phyloP scores from a whole-genome alignment of 2,113 vertebrate genomes.

The Ondatra zibethicus region DNA sequence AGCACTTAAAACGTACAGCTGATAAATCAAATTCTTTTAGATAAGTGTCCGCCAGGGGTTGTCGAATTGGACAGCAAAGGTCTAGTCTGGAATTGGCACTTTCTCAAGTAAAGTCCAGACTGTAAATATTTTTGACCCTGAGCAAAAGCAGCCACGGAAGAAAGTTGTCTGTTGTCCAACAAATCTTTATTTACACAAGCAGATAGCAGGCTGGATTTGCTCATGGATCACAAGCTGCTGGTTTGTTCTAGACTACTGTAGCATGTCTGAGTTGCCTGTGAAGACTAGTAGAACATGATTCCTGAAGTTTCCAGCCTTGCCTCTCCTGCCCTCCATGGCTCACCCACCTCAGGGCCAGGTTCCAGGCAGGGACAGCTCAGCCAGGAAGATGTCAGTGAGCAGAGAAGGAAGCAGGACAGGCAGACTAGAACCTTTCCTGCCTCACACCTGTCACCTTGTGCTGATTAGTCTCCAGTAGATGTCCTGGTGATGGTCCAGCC shows the following conservation, averaged over 20 bases:
- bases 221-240: fast-evolving
- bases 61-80: not conserved
- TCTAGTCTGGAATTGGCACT: not conserved
- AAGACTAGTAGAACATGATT: not conserved
- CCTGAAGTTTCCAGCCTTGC: not conserved
- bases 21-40: not conserved
- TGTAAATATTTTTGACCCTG: not conserved
- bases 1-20: not conserved
- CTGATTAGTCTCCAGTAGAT: not conserved
- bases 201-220: not conserved
- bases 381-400: not conserved
- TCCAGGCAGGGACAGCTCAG: not conserved
- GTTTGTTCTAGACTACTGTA: not conserved
- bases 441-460: not conserved
- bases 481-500: fast-evolving
- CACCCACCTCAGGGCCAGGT: not conserved
- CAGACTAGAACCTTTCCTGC: not conserved
- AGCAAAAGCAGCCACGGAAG: not conserved
- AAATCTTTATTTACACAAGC: not conserved
- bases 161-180: not conserved
- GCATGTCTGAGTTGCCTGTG: not conserved
- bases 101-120: not conserved
- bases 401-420: not conserved
- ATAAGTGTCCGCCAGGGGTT: not conserved
- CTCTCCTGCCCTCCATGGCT: not conserved